Evolutionary conservation across 2,113 vertebrate species (phyloP), one percentile per base, ranked within the genome.

Genomic region (Mormyrus lacerda): DNA sequence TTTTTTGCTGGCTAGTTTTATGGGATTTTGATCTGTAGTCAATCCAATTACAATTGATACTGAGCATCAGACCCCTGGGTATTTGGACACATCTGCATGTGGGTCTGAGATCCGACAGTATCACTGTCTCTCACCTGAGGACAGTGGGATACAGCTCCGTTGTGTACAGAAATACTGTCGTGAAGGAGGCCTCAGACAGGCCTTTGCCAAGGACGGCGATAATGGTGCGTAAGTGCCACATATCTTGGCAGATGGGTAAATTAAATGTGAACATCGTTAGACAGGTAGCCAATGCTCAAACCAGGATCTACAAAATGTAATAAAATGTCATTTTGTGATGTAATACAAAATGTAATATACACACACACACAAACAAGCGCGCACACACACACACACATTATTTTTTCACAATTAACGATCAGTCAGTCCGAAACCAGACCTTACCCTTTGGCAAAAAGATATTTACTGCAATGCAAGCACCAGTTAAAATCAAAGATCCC

Each of bases 91-190:
- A 45, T 84, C 13, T 44, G 44, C 44, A 24, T n/a, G 9, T 19
- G 44, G 44, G 45, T 11, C n/a, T 31, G 7, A 42, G 31, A 1
- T 4, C 45, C 4, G n/a, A 27, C 6, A 10, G 45, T 4, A 87
- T 39, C 9, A 2, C 15, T 27, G 27, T 88, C 47, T 91, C 95
- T 93, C 90, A 98, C 97, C 97, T 96, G 79, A 98, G 90, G 0
- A 98, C 95, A 0, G 97, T 98, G 31, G 98, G 98, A 91, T 95
- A 98, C 88, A 98, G 93, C 90, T 98, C 98, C 0, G 95, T 96
- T 1, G 97, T 97, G 92, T 95, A 98, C 88, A 99, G 92, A 92
- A 86, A 96, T 6, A 96, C 90, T 0, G 96, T 96, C 0, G 96
- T 97, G 92, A 98, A 99, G 0, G 98, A 95, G 51, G 95, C 96